phyloP scores from a whole-genome alignment of 2,797 vertebrate genomes.

The Thripadectes ignobilis region DNA sequence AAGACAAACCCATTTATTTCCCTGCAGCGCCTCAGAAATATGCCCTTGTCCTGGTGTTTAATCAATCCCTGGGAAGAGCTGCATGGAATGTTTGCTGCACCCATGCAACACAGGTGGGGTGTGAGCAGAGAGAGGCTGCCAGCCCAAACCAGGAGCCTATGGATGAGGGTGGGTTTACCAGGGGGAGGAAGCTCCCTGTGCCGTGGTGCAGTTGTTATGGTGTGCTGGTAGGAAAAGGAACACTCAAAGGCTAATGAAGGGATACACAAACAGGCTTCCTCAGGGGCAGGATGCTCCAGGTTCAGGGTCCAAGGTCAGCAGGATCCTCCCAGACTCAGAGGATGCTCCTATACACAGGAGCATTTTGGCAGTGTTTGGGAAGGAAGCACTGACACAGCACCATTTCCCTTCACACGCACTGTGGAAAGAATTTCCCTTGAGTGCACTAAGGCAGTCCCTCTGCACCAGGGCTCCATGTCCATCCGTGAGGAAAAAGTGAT shows the following conservation, averaged over 20 bases:
- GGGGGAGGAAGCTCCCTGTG: neutral
- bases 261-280: neutral
- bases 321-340: neutral
- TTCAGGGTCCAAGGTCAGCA: neutral
- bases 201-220: accelerated
- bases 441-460: neutral
- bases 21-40: neutral
- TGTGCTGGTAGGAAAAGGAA: neutral
- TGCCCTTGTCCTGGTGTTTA: neutral
- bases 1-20: neutral
- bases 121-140: neutral
- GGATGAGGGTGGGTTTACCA: neutral
- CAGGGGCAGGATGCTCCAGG: neutral
- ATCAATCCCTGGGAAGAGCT: neutral
- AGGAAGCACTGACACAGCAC: neutral
- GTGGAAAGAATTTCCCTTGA: neutral
- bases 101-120: accelerated
- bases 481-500: neutral
- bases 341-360: neutral
- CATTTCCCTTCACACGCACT: neutral
- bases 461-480: accelerated
- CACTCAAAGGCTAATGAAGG: neutral
- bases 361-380: neutral
- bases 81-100: neutral
- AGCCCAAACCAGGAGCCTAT: neutral